A percentile compares a stretch with the other conserved stretches of the same genome.
Conservation (phyloP, 1,140 invertebrate genomes). For the Drosophila yakuba region DNA sequence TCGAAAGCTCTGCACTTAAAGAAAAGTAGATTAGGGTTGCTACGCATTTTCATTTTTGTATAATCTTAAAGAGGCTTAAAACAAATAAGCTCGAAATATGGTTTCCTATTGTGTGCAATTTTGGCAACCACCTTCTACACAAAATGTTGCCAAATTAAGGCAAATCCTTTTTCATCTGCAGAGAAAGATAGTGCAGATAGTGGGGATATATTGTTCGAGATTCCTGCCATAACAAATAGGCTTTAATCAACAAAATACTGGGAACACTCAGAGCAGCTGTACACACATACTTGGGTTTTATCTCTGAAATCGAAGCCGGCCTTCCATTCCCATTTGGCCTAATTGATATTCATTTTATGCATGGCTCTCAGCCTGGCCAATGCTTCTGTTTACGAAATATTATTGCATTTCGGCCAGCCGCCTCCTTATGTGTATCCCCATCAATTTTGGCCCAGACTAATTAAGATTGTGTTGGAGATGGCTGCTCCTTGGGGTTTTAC, state of each 20-base stretch:
- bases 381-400: slow-evolving; percentile 34
- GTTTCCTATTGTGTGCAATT: no score
- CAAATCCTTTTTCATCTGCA: not conserved
- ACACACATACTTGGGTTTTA: slow-evolving; percentile 12
- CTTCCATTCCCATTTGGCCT: slow-evolving; percentile 36
- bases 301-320: slow-evolving; percentile 33
- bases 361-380: slow-evolving; percentile 10
- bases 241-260: slow-evolving; percentile 24
- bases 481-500: slow-evolving; percentile 7
- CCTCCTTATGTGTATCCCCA: slow-evolving; percentile 5
- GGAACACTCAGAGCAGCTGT: slow-evolving; percentile 5
- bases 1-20: not conserved
- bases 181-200: not conserved
- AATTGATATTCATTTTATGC: slow-evolving; percentile 66
- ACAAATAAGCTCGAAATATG: no score
- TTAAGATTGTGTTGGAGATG: slow-evolving; percentile 16
- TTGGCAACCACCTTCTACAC: no score
- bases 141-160: no score
- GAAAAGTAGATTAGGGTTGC: not conserved
- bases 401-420: slow-evolving; percentile 1
- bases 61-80: not conserved
- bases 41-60: no score
- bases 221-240: slow-evolving; percentile 1
- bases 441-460: slow-evolving; percentile 20
- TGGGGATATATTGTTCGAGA: slow-evolving; percentile 5